Evolutionary conservation across 1,140 invertebrate species (phyloP), one percentile per base, ranked within the genome.

Genomic region (Procambarus clarkii): DNA sequence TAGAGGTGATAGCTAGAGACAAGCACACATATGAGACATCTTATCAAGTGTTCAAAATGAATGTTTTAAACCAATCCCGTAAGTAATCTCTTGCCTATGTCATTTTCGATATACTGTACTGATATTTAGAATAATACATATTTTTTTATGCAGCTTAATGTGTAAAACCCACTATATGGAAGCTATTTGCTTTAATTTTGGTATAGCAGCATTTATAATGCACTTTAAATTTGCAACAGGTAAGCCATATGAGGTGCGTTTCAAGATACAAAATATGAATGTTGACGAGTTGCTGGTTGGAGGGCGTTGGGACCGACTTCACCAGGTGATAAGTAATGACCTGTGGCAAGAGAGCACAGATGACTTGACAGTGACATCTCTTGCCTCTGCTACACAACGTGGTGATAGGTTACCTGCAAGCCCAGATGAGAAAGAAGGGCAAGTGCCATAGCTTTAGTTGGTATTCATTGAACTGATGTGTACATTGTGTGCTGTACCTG

Each of bases 181-280:
- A 44, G 71, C 9, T 24, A 9, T 18, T 13, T 9, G 50, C 8
- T 9, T 9, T 54, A 54, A 9, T 54, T 9, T 54, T 13, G 2
- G 13, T 8, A 54, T 54, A 54, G 8, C 8, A 54, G 13, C 4
- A 1, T 9, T 54, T 54, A 13, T 54, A 54, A 54, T 54, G 15
- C 8, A 54, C 8, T 13, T 34, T 9, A 13, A 54, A 54, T 54
- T 54, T 78, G 60, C 18, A 7, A 18, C 76, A 93, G 96, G 96
- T 92, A 95, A 96, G 91, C 96, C 97, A 77, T 97, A 97, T 94
- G 96, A 98, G 93, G 96, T 98, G 5, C 97, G 97, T 93, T 95
- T 98, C 93, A 98, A 98, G 94, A 97, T 98, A 74, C 96, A 98
- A 93, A 98, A 98, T 94, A 94, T 98, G 9, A 98, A 98, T 93